phyloP scores from a whole-genome alignment of 2,113 vertebrate species.

The Phoxinus phoxinus region DNA sequence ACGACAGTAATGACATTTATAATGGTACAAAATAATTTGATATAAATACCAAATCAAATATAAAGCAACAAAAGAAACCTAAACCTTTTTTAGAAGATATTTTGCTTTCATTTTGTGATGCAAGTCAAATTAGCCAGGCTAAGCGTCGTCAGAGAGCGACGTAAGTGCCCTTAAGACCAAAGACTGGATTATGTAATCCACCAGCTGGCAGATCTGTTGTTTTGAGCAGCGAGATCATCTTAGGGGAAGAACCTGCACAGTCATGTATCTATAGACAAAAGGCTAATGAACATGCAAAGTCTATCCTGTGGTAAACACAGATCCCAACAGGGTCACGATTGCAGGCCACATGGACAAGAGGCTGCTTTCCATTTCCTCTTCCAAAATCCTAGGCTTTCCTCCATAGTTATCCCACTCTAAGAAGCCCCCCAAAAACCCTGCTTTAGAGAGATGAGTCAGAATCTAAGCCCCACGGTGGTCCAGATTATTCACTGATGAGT shows the following conservation, averaged over 20 bases:
- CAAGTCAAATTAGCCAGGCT: neutral
- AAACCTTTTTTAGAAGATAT: neutral
- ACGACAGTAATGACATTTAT: neutral
- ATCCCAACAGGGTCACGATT: neutral
- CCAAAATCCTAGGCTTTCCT: conserved; percentile 4
- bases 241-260: conserved; percentile 34
- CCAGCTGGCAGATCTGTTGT: conserved; percentile 56
- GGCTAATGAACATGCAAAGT: neutral
- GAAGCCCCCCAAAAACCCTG: conserved; percentile 12
- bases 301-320: neutral
- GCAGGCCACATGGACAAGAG: neutral
- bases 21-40: neutral
- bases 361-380: neutral
- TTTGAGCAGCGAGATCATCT: conserved; percentile 7
- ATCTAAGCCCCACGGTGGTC: conserved; percentile 11
- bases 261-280: neutral
- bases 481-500: conserved; percentile 51
- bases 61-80: neutral
- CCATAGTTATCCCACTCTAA: neutral
- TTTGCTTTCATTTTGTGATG: neutral
- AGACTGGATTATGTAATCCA: conserved; percentile 53
- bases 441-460: conserved; percentile 43
- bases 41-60: too few species aligned
- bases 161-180: conserved; percentile 21
- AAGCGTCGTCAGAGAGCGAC: conserved; percentile 13